These are phyloP conservation scores for Parauchenoglanis ngamensis DNA, from an alignment of 2,797 vertebrate genomes.

Conservation along the genomic window DNA sequence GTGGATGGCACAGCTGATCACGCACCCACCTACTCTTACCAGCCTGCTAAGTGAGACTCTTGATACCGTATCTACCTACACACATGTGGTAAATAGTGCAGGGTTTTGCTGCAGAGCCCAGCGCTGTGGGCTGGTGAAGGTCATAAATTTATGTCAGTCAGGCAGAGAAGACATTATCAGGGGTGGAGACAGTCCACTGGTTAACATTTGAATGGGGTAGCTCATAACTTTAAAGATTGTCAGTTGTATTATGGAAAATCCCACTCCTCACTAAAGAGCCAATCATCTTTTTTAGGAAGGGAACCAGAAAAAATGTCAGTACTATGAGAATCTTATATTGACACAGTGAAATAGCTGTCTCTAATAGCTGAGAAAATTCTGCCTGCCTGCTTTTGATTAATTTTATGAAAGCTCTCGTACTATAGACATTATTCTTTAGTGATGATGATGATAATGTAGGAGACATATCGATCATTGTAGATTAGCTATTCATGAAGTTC, in stretches of 20 bases:
- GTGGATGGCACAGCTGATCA: constrained; percentile 93
- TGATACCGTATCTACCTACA: neutral
- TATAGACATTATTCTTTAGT: neutral
- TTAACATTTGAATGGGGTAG: neutral
- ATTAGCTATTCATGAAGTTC: neutral
- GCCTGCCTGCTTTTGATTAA: neutral
- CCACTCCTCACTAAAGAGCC: neutral
- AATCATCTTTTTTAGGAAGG: neutral
- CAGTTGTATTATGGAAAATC: too few relatives aligned
- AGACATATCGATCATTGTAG: neutral
- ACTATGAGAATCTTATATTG: neutral
- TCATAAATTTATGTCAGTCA: neutral
- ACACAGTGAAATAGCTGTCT: neutral
- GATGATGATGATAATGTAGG: neutral
- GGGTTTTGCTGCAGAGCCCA: neutral
- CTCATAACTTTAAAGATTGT: neutral
- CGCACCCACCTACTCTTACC: constrained; percentile 91
- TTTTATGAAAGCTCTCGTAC: neutral
- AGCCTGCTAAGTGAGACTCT: constrained; percentile 89
- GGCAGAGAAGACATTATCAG: neutral
- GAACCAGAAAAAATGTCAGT: too few relatives aligned
- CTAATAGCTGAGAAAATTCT: neutral
- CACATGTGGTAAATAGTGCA: neutral
- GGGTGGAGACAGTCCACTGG: neutral
- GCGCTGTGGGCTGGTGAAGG: neutral